Conservation (phyloP, 2,888 invertebrate genomes). For the Sturmia bella region DNA sequence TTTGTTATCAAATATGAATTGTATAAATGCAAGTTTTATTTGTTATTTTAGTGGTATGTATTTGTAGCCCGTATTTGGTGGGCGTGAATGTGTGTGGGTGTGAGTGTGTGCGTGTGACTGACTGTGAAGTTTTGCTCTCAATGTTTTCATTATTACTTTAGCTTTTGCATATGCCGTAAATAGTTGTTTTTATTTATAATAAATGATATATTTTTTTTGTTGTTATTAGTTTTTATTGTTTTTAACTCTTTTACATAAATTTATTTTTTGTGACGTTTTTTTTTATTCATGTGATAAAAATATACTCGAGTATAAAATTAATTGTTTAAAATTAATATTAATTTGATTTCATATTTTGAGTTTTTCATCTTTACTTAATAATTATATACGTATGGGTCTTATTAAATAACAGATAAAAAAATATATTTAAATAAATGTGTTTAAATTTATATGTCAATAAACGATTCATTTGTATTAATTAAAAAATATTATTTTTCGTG, state of each 20-base stretch:
- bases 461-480: constrained; percentile 6
- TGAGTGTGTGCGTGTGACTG: not conserved
- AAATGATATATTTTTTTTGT: constrained; percentile 45
- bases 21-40: not conserved
- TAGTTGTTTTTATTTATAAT: constrained; percentile 23
- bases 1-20: constrained; percentile 4
- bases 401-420: constrained; percentile 8
- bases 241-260: not conserved
- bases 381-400: not conserved
- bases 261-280: not conserved
- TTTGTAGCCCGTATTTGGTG: not conserved
- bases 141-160: constrained; percentile 28
- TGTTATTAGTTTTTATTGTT: constrained; percentile 21
- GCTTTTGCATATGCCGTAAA: constrained; percentile 32
- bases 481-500: constrained; percentile 3
- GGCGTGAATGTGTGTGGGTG: constrained; percentile 4
- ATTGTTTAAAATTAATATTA: constrained; percentile 32
- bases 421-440: not conserved
- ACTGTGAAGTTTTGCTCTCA: constrained; percentile 21
- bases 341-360: constrained; percentile 24
- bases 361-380: constrained; percentile 37
- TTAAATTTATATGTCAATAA: constrained; percentile 2
- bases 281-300: constrained; percentile 25
- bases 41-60: not conserved
- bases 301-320: constrained; percentile 38